These are phyloP conservation scores for Nephrotoma flavescens DNA, from an alignment of 2,888 invertebrate genomes.

Conservation along the genomic window DNA sequence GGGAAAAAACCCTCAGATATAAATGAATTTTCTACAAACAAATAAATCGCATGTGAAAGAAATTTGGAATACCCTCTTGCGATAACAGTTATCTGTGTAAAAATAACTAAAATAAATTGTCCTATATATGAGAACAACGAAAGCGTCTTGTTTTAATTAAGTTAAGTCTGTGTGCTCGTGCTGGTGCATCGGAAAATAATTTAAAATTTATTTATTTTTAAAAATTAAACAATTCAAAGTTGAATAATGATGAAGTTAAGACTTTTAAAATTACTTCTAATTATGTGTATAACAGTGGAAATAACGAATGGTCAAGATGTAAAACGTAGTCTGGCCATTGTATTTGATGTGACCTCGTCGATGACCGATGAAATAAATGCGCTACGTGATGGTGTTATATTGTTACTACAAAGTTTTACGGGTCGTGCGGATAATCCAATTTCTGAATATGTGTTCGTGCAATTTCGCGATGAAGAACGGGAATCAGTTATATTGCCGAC, in stretches of 20 bases:
- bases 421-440: conserved; percentile 44
- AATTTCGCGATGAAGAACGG: conserved; percentile 45
- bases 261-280: not conserved
- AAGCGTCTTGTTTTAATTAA: too few species aligned
- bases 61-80: too few species aligned
- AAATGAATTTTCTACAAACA: too few species aligned
- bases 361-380: conserved; percentile 59
- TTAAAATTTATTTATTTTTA: too few species aligned
- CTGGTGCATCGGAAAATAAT: too few species aligned
- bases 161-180: too few species aligned
- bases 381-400: conserved; percentile 48
- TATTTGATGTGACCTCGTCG: conserved; percentile 63
- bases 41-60: too few species aligned
- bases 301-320: conserved; percentile 9
- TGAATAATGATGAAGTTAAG: not conserved
- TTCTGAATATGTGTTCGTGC: conserved; percentile 58
- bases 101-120: too few species aligned
- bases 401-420: conserved; percentile 49
- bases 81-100: too few species aligned
- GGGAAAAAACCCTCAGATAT: too few species aligned
- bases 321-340: conserved; percentile 46
- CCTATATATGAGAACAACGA: too few species aligned
- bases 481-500: not conserved
- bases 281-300: not conserved
- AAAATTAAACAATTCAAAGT: not conserved